Percentiles rank a stretch among this genome's conserved stretches.
These are phyloP conservation scores for Vireo griseus DNA, from an alignment of 2,797 vertebrate species.

Conservation along the genomic window DNA sequence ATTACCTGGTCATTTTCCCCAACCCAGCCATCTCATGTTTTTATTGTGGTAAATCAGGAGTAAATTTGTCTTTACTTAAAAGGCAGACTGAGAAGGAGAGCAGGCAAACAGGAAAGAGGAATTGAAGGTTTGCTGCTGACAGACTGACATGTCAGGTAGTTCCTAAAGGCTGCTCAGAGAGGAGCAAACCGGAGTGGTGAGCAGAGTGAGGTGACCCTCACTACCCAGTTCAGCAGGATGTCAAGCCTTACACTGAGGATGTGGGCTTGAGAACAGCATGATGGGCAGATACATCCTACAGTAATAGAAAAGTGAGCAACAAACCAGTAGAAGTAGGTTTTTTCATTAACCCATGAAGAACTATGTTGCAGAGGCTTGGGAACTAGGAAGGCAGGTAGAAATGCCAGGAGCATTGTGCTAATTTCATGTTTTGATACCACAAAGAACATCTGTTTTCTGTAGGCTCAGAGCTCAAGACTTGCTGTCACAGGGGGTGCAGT, in stretches of 20 bases:
- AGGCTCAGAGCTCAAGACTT: background rate
- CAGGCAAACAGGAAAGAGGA: background rate
- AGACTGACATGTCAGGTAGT: background rate
- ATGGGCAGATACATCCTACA: background rate
- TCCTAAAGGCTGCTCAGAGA: background rate
- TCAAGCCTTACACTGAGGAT: background rate
- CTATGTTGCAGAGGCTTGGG: background rate
- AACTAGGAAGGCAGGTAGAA: background rate
- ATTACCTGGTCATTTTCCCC: background rate
- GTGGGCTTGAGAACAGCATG: background rate
- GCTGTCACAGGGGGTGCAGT: background rate
- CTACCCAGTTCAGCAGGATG: background rate
- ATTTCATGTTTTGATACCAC: background rate
- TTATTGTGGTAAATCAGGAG: background rate
- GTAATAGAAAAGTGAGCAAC: background rate
- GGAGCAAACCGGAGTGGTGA: background rate
- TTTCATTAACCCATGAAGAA: background rate
- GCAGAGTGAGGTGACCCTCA: background rate
- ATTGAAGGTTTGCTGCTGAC: background rate
- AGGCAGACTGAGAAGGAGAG: background rate
- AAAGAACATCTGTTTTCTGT: background rate
- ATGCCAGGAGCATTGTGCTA: background rate
- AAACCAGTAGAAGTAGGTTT: background rate
- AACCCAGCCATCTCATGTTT: background rate
- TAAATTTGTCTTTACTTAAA: background rate